phyloP scores from a whole-genome alignment of 2,797 vertebrate genomes.

The Cossypha heuglini region DNA sequence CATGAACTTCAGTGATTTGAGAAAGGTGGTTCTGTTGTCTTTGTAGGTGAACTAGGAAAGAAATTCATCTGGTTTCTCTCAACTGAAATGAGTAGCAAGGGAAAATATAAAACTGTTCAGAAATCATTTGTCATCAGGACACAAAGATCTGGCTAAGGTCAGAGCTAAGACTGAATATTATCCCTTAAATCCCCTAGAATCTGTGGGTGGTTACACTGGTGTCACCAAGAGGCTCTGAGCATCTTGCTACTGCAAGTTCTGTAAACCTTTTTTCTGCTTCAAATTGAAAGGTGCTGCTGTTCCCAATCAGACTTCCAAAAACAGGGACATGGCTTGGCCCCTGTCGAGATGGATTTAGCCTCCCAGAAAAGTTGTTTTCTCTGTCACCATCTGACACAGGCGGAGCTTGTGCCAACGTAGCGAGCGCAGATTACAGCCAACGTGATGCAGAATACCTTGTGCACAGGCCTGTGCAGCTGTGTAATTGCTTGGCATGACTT shows the following conservation, averaged over 20 bases:
- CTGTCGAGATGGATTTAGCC: conserved; percentile 37
- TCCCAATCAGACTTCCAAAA: not conserved
- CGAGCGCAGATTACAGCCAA: not conserved
- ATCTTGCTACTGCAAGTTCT: not conserved
- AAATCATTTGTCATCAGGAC: not conserved
- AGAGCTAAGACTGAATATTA: not conserved
- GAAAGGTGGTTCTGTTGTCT: not conserved
- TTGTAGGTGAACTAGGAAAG: not conserved
- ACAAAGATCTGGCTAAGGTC: not conserved
- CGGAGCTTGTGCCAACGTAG: conserved; percentile 5
- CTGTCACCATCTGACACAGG: conserved; percentile 50
- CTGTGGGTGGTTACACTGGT: not conserved
- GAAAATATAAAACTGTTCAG: not conserved
- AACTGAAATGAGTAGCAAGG: not conserved
- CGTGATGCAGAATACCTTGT: conserved; percentile 53
- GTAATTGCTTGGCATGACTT: conserved; percentile 69
- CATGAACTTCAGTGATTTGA: not conserved
- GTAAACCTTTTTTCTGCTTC: not conserved
- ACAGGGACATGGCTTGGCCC: conserved; percentile 2
- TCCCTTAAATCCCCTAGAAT: not conserved
- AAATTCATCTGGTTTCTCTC: conserved; percentile 2
- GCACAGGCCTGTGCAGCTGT: conserved; percentile 57
- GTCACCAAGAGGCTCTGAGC: not conserved
- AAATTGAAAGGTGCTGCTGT: not conserved
- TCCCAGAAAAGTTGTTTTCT: conserved; percentile 61